Base-by-base conservation (phyloP, 1,140 invertebrate genomes). In the Brachionus asplanchnoidis region DNA sequence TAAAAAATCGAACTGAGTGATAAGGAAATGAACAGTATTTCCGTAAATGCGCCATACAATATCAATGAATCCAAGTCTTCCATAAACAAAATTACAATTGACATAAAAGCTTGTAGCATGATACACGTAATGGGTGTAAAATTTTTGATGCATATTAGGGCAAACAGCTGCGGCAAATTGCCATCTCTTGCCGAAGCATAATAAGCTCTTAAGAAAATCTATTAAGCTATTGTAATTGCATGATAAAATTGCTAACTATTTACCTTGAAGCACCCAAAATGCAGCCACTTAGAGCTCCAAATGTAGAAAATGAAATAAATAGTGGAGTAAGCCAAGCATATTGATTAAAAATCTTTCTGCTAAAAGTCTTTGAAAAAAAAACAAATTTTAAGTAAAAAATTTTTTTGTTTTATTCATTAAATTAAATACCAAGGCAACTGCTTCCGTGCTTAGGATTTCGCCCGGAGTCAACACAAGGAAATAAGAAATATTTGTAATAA, bases 271-370 rank as follows among this genome's bases (percentile, higher is more conserved):
- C 26, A 9, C 26, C 82, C 26, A 99, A 93, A 23, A 99, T 91
- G 86, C 99, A 97, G 85, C 97, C 97, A 90, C 99, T 99, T 7
- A 99, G 96, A 83, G 96, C 97, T 40, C 97, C 98, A 89, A 99
- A 98, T 0, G 97, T 98, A 0, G 97, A 99, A 84, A 98, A 92
- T 0, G 98, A 97, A 0, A 99, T 97, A 91, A 99, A 99, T 17
- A 98, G 92, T 2, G 97, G 97, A 89, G 99, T 98, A 14, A 94
- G 42, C 93, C 96, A 97, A 11, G 97, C 95, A 90, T 98, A 93
- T 85, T 92, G 91, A 2, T 96, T 95, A 89, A 97, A 99, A n/a
- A 98, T 89, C 66, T 93, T 91, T 87, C 97, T 94, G 0, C 97
- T 96, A 90, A 98, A 99, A 23, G 95, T 95, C 91, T 85, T 65